phyloP scores from a whole-genome alignment of 2,888 invertebrate genomes.

The Eucera pruinosa region DNA sequence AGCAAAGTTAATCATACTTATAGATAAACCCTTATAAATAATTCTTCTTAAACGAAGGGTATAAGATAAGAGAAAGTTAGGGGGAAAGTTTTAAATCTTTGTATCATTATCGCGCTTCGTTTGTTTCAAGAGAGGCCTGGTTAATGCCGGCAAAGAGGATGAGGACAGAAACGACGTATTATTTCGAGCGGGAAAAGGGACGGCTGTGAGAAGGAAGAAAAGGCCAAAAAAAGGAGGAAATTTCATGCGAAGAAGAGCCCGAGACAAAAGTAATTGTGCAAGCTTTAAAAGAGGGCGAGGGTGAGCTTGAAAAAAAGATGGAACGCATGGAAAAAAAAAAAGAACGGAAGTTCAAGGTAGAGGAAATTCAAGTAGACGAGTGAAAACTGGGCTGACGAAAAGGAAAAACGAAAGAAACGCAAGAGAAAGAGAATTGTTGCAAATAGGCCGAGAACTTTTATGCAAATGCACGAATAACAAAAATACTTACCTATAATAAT shows the following conservation, averaged over 20 bases:
- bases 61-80: background rate
- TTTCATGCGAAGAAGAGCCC: background rate
- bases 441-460: too few relatives aligned
- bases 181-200: background rate
- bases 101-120: background rate
- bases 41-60: too few relatives aligned
- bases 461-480: too few relatives aligned
- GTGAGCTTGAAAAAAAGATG: too few relatives aligned
- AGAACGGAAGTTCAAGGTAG: background rate
- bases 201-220: background rate
- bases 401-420: background rate
- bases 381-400: background rate
- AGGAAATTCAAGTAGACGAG: background rate
- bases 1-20: too few relatives aligned
- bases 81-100: background rate
- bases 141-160: background rate
- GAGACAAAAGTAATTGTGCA: conserved; percentile 9
- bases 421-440: too few relatives aligned
- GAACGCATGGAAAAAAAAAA: background rate
- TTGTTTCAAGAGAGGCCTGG: background rate
- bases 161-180: background rate
- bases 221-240: background rate
- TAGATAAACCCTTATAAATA: too few relatives aligned
- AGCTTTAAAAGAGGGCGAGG: background rate
- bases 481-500: too few relatives aligned